Conservation (phyloP, 2,113 vertebrate genomes). For the Oncorhynchus keta region DNA sequence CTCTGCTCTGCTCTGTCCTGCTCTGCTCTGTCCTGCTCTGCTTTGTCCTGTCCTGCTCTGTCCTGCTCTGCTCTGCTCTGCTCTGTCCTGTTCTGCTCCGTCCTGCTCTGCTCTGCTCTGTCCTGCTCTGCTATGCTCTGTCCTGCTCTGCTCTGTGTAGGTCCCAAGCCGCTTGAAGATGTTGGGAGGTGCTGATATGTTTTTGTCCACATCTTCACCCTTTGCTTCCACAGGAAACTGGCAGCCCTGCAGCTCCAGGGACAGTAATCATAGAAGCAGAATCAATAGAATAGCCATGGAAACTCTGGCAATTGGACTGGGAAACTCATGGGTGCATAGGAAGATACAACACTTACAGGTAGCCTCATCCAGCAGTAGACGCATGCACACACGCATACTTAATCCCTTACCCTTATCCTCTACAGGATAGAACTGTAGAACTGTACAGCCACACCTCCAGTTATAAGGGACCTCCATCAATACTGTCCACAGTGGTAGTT, state of each 20-base stretch:
- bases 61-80: too few species aligned
- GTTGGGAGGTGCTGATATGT: slow-evolving; percentile 71
- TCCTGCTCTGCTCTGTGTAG: too few species aligned
- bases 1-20: too few species aligned
- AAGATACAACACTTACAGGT: too few species aligned
- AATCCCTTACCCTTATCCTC: background rate
- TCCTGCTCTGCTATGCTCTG: too few species aligned
- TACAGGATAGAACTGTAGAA: background rate
- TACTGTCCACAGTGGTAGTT: background rate
- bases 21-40: too few species aligned
- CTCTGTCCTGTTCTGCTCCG: fast-evolving
- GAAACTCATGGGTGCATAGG: too few species aligned
- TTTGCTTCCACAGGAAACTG: slow-evolving; percentile 74
- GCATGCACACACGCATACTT: background rate
- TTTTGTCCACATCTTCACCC: slow-evolving; percentile 79
- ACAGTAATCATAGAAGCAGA: background rate
- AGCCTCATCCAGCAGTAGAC: too few species aligned
- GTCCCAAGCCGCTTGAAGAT: slow-evolving; percentile 33
- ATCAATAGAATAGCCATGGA: background rate
- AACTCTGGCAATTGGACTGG: background rate
- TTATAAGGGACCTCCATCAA: background rate
- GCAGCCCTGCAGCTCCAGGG: slow-evolving; percentile 51
- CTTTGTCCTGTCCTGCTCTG: too few species aligned
- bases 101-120: too few species aligned
- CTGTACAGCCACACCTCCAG: background rate